These are phyloP conservation scores for Aplodontia rufa DNA, from an alignment of 2,113 vertebrate species.

Conservation along the genomic window DNA sequence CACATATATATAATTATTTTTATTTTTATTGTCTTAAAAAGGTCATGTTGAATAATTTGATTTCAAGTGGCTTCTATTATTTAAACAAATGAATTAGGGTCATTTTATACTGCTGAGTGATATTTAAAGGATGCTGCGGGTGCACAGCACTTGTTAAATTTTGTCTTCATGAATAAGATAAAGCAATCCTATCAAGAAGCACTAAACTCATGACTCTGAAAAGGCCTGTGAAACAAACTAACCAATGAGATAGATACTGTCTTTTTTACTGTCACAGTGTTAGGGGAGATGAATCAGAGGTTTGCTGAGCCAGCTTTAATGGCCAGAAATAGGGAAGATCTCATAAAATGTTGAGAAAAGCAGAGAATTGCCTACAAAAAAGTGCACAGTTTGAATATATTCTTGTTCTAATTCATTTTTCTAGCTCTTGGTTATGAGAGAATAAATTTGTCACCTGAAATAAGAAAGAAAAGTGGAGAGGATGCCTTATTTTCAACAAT, in stretches of 20 bases:
- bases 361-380: neutral
- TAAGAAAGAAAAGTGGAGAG: neutral
- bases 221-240: neutral
- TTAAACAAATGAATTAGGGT: neutral
- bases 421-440: neutral
- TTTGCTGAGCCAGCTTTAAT: neutral
- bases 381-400: neutral
- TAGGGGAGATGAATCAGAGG: neutral
- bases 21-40: neutral
- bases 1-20: no score
- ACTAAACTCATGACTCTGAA: neutral
- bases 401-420: constrained; percentile 18
- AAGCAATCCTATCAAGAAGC: neutral
- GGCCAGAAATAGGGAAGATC: neutral
- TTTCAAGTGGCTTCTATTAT: neutral
- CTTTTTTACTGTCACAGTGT: neutral
- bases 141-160: neutral
- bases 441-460: neutral
- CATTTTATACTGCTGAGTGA: neutral
- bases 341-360: neutral
- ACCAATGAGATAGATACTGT: neutral
- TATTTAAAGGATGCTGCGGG: neutral
- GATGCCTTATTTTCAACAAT: neutral
- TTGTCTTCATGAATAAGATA: neutral
- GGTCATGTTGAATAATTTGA: neutral